Evolutionary conservation across 2,797 vertebrate species (phyloP), one percentile per base, ranked within the genome.

Genomic region (Loriculus beryllinus): DNA sequence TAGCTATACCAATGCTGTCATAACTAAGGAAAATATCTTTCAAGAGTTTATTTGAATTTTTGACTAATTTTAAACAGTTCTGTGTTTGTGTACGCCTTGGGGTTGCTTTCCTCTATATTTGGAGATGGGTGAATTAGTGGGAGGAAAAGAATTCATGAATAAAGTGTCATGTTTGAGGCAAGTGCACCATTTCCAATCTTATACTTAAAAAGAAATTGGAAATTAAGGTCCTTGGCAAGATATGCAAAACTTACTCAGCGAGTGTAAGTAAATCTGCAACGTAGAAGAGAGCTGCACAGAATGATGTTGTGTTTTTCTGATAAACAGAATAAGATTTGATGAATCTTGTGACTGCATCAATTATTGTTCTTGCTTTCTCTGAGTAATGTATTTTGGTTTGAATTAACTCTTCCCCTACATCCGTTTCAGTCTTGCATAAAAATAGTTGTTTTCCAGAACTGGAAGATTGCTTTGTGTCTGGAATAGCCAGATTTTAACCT

Each of bases 181-280:
- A 86, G 57, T 74, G 25, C 31, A 91, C 43, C 90, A 78, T 94
- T 94, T 93, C 82, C 70, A 60, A 13, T 84, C 59, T 81, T 26
- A 23, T 86, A 59, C 75, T 90, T 81, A 45, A 72, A 91, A 95
- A 74, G 70, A 64, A 90, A 74, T 68, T 88, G 51, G 37, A 84
- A 95, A 79, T 82, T 57, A 10, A 86, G 76, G 47, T 93, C 22
- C 45, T 84, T 91, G 67, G 62, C 70, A 51, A 91, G 85, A 79
- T 81, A 63, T 6, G 25, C 10, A 15, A 14, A 82, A 51, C 33
- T 71, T 87, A 60, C 3, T 75, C 64, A 62, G n/a, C 23, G 43
- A 72, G 17, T 76, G 31, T 56, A 69, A 93, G 75, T 82, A 74
- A 59, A 76, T 82, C 54, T 70, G 71, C 22, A 72, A 20, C 10